Percentiles rank a stretch among this genome's conserved stretches.
Conservation (phyloP, 2,888 invertebrate genomes). For the Polyommatus iphigenia region DNA sequence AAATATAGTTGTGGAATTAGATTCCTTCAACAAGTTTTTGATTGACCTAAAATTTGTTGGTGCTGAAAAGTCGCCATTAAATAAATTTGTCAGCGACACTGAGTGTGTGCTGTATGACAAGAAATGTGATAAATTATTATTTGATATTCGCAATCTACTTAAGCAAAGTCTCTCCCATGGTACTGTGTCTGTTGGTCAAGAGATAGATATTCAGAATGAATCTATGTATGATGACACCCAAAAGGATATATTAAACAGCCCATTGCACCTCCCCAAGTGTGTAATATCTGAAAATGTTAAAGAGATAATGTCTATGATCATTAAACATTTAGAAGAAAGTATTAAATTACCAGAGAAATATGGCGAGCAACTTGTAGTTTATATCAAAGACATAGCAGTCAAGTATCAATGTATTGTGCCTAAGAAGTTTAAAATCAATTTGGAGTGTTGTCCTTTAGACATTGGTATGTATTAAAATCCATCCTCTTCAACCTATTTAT, state of each 20-base stretch:
- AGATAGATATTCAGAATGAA: conserved; percentile 49
- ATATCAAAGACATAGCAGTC: conserved; percentile 67
- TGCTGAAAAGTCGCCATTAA: conserved; percentile 61
- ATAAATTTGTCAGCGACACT: conserved; percentile 67
- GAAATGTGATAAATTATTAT: conserved; percentile 69
- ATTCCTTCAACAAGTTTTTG: conserved; percentile 70
- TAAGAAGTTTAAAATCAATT: conserved; percentile 65
- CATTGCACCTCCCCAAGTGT: conserved; percentile 68
- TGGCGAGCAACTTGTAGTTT: conserved; percentile 58
- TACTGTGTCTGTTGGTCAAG: conserved; percentile 57
- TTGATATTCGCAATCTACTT: conserved; percentile 60
- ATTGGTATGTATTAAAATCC: conserved; percentile 59
- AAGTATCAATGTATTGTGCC: conserved; percentile 72
- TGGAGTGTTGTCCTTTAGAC: conserved; percentile 68
- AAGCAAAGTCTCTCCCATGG: conserved; percentile 64
- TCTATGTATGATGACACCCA: conserved; percentile 55
- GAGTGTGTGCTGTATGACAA: conserved; percentile 71
- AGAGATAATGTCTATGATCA: conserved; percentile 60
- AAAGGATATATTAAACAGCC: conserved; percentile 55
- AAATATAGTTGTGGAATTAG: conserved; percentile 65
- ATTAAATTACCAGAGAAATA: conserved; percentile 64
- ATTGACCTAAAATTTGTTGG: conserved; percentile 71
- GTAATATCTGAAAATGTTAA: conserved; percentile 68
- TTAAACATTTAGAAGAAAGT: conserved; percentile 68
- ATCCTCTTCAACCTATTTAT: not conserved